Percentiles rank a stretch among this genome's conserved stretches.
Conservation (phyloP, 2,888 invertebrate species). For the Melinopterus prodromus region DNA sequence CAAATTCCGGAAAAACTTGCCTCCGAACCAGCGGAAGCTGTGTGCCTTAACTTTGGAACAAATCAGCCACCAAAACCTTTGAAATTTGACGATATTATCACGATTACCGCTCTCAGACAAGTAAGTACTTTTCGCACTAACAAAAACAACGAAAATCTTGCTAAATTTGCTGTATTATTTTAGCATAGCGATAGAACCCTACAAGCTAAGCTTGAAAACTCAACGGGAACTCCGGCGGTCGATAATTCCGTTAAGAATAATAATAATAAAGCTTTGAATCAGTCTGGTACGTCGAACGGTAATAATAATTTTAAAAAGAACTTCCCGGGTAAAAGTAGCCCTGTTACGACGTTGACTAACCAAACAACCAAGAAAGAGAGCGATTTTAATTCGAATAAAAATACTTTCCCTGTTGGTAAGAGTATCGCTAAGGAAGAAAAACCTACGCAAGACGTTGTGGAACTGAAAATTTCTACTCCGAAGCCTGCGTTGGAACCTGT, state of each 20-base stretch:
- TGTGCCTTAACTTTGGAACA: constrained; percentile 39
- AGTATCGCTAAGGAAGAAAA: neutral
- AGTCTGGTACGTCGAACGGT: neutral
- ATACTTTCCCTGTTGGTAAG: neutral
- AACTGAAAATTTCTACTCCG: neutral
- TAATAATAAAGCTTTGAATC: neutral
- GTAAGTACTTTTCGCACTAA: constrained; percentile 28
- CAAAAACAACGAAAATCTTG: too few species aligned
- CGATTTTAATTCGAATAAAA: neutral
- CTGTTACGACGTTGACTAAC: neutral
- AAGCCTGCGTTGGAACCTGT: too few species aligned
- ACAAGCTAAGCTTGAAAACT: constrained; percentile 30
- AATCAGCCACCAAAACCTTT: constrained; percentile 34
- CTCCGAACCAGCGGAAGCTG: constrained; percentile 45
- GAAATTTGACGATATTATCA: constrained; percentile 30
- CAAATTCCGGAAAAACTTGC: constrained; percentile 41
- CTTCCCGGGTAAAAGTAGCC: neutral
- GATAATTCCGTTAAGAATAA: neutral
- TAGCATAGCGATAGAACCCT: neutral
- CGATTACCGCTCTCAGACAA: constrained; percentile 38
- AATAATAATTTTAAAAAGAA: neutral
- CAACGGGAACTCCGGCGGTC: neutral
- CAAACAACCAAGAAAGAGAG: neutral
- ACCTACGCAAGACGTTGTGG: neutral
- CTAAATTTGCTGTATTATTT: neutral